Conservation (phyloP, 2,113 vertebrate genomes). For the Pheucticus melanocephalus region DNA sequence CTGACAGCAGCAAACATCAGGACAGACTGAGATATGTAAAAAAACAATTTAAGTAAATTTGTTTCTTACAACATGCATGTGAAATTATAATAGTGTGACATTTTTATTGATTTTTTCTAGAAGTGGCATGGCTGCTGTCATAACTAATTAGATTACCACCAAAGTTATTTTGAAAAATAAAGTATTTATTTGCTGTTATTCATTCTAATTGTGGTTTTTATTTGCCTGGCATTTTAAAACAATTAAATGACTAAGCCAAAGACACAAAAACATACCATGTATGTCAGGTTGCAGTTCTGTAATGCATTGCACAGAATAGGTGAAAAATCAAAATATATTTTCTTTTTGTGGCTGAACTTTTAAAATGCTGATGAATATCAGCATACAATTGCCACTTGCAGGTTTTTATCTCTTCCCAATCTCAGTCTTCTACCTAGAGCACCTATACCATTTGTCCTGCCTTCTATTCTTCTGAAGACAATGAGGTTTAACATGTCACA, state of each 20-base stretch:
- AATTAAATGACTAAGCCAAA: background rate
- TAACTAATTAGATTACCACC: background rate
- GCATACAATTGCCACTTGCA: background rate
- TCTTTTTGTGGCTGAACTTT: background rate
- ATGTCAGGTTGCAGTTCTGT: background rate
- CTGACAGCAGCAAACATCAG: background rate
- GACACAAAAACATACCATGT: background rate
- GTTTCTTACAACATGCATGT: background rate
- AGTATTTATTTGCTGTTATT: constrained; percentile 8
- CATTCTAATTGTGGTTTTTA: background rate
- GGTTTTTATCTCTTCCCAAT: background rate
- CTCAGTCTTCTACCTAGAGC: background rate
- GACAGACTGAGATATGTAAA: background rate
- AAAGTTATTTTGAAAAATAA: background rate
- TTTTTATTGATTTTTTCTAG: background rate
- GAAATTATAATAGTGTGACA: background rate
- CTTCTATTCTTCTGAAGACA: background rate
- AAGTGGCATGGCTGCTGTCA: background rate
- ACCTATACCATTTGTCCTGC: background rate
- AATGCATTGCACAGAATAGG: background rate
- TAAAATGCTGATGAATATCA: background rate
- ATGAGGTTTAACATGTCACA: background rate
- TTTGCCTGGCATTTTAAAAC: background rate
- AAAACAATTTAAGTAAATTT: background rate
- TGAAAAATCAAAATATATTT: background rate